Conservation (phyloP, 2,113 vertebrate genomes). For the Gymnocephalus cernua region DNA sequence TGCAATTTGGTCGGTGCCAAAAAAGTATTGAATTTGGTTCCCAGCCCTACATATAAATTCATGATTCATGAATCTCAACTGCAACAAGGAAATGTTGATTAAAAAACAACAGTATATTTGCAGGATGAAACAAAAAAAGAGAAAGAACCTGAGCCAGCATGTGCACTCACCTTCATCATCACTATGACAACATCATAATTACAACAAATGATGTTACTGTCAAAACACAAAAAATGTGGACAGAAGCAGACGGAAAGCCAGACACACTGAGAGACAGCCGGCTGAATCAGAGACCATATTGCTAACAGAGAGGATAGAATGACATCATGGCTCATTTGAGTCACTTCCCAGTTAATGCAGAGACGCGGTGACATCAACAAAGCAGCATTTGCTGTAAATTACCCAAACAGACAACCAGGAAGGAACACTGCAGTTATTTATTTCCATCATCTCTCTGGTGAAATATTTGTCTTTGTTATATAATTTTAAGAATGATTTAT, state of each 20-base stretch:
- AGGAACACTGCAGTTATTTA: neutral
- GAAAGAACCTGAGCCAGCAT: neutral
- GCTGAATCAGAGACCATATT: conserved; percentile 1
- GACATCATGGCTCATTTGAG: conserved; percentile 63
- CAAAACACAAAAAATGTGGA: neutral
- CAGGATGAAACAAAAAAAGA: neutral
- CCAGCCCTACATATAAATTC: neutral
- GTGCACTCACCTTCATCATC: conserved; percentile 6
- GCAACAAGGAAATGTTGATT: neutral
- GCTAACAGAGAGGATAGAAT: conserved; percentile 19
- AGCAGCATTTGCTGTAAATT: conserved; percentile 31
- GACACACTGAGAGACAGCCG: conserved; percentile 34
- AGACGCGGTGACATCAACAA: conserved; percentile 28
- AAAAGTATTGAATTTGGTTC: too few species aligned
- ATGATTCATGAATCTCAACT: neutral
- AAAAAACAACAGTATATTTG: neutral
- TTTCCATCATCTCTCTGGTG: neutral
- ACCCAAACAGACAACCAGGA: conserved; percentile 11
- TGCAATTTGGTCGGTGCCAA: too few species aligned
- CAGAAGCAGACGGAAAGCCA: conserved; percentile 12
- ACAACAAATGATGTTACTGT: neutral
- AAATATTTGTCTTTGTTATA: neutral
- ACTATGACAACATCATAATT: neutral
- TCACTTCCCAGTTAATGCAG: conserved; percentile 42
- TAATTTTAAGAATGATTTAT: too few species aligned